These are phyloP conservation scores for Petrocephalus microphthalmus DNA, from an alignment of 2,113 vertebrate species.

Conservation along the genomic window DNA sequence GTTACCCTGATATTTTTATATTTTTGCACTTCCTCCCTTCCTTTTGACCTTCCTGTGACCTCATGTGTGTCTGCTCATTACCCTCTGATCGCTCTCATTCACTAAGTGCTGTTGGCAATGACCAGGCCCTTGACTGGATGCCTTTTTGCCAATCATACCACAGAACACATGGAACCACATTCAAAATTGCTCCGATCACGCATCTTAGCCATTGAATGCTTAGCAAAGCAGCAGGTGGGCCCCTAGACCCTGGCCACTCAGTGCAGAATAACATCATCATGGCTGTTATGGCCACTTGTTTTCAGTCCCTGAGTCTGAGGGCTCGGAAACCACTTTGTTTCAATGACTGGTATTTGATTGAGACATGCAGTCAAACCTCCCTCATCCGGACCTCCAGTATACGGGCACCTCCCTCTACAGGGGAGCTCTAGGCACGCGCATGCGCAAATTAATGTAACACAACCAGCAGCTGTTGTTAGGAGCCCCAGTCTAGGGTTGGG, in stretches of 20 bases:
- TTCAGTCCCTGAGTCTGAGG: neutral
- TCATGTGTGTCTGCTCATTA: neutral
- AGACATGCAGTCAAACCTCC: no score
- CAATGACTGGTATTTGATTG: no score
- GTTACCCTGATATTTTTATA: neutral
- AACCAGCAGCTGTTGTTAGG: no score
- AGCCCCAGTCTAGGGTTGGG: no score
- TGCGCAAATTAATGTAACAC: no score
- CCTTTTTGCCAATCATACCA: neutral
- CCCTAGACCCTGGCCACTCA: neutral
- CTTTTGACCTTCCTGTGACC: neutral
- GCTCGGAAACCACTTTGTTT: no score
- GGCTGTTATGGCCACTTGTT: neutral
- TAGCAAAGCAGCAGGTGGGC: neutral
- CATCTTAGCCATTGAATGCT: neutral
- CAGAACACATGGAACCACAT: neutral
- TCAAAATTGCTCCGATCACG: neutral
- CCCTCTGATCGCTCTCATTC: neutral
- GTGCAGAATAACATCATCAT: neutral
- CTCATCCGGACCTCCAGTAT: no score
- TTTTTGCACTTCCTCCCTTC: neutral
- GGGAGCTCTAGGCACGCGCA: no score
- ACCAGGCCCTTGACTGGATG: neutral
- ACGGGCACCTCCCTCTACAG: no score
- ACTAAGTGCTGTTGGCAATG: neutral